Base-by-base conservation (phyloP, 2,888 invertebrate species). In the Psylliodes chrysocephalus region DNA sequence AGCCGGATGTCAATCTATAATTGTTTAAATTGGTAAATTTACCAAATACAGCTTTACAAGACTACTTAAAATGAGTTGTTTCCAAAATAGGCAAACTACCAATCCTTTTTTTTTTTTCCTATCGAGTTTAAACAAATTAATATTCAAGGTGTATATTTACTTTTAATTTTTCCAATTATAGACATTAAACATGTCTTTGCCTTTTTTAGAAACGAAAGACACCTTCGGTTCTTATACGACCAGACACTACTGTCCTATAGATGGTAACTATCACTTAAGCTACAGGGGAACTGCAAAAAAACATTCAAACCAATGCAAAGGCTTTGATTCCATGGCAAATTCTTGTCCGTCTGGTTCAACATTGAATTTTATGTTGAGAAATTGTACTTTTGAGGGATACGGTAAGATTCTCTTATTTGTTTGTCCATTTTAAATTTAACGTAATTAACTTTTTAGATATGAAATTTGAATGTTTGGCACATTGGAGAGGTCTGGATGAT, bases 241-340 rank as follows among this genome's bases (percentile, higher is more conserved):
- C 38, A 85, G 86, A 67, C 87, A 87, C 71, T 89, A 87, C 75
- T 90, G 90, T 66, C 89, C 90, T 10, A 85, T 89, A 63, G 86
- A 85, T 64, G 89, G 89, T 3, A 85, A 85, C 65, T 89, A 85
- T 78, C 84, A 84, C 63, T 86, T 88, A 70, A 85, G 83, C 14
- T 87, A 89, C 75, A 84, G 83, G 68, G 86, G 85, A 69, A 73
- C 69, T n/a, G 84, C 84, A 7, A 64, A 62, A 12, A 66, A 69
- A 33, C 55, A 40, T 19, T 42, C 63, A 51, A 38, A 80, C 83
- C 86, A 87, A 71, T 89, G 89, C 75, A 82, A 80, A 38, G 83
- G 84, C 3, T 83, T 84, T 46, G 83, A 84, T 14, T 89, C 89
- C 0, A 85, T 85, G 63, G 78, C 88, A 42, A 85, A 86, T 75